Evolutionary conservation across 1,140 invertebrate species (phyloP).

Genomic region (Lepidotrigona ventralis): DNA sequence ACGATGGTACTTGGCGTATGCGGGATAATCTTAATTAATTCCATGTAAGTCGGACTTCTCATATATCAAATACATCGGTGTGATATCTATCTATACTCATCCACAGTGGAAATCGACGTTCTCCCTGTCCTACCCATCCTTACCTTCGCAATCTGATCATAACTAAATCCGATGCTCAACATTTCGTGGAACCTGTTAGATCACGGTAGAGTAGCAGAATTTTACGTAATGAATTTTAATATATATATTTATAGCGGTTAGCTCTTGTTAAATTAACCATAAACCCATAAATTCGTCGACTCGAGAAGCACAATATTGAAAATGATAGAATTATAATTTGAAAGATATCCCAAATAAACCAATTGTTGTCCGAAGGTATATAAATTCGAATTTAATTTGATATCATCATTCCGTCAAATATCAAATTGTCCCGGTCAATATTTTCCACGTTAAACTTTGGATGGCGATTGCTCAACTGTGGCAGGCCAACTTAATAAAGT

Average conservation of each 20-base stretch:
- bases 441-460: background rate
- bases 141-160: background rate
- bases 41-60: slow-evolving; percentile 43
- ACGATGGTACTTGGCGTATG: slow-evolving; percentile 56
- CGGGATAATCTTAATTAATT: slow-evolving; percentile 61
- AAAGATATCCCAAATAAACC: background rate
- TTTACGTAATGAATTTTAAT: background rate
- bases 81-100: slow-evolving; percentile 53
- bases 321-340: background rate
- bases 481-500: background rate
- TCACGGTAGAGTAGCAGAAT: background rate
- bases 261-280: background rate
- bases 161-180: background rate
- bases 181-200: background rate
- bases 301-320: background rate
- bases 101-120: slow-evolving; percentile 39
- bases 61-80: slow-evolving; percentile 53
- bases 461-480: slow-evolving; percentile 7
- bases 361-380: background rate
- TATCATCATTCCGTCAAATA: background rate
- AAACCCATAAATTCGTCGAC: background rate
- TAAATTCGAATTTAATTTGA: background rate
- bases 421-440: background rate
- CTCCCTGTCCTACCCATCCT: background rate
- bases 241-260: no score